Evolutionary conservation across 2,113 vertebrate genomes (phyloP), one percentile per base, ranked within the genome.

Genomic region (Brienomyrus brachyistius): DNA sequence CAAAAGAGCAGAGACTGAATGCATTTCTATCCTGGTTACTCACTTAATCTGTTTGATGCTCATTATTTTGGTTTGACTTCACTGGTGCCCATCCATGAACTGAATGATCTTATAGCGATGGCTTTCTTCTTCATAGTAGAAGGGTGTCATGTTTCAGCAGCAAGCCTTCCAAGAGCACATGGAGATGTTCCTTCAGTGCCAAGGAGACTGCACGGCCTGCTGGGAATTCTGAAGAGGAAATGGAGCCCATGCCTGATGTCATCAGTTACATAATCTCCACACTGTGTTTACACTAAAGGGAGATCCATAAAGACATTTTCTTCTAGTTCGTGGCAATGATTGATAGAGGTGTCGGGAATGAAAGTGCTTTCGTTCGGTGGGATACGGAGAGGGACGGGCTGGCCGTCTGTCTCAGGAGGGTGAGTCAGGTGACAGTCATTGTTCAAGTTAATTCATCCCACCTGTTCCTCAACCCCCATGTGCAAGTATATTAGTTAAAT

Each of bases 401-500:
- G 35, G 74, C 35, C 31, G 74, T 80, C 74, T 43, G 74, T 80
- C 35, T 80, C 31, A 5, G 74, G 31, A 40, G 35, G 35, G 27
- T 70, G 31, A 80, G 35, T 80, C 74, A 80, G 74, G 74, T 80
- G 74, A 80, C 35, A 80, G 74, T 35, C 17, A 80, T 80, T 80
- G 74, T 80, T 80, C 74, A 80, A 40, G 74, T 77, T 77, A 43
- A 80, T 80, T 80, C 74, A 80, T 80, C 35, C 74, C 74, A 80
- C 74, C 74, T 80, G 74, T 80, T 80, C 31, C 74, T 80, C 74
- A 80, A 17, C 74, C 74, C 31, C 74, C 17, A 35, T 4, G 2
- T 43, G 74, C 74, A 80, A 80, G 31, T 80, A 80, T 80, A 80
- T 80, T 80, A 43, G 35, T 19, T 43, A 43, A 80, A 80, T 43